A percentile compares a stretch with the other conserved stretches of the same genome.
phyloP scores from a whole-genome alignment of 2,113 vertebrate species.

The Heliornis fulica region DNA sequence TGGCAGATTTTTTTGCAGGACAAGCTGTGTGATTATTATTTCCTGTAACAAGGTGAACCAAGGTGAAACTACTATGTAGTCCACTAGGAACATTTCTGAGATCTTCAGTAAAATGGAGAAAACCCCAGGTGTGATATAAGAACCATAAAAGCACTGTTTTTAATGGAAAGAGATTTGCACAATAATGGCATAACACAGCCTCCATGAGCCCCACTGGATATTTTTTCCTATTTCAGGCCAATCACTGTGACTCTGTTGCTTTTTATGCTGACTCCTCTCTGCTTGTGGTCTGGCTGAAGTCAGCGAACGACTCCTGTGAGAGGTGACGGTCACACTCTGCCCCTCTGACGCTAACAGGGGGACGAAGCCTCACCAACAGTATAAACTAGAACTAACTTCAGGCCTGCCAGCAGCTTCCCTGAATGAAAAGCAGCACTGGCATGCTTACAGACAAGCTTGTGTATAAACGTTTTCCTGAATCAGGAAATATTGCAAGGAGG shows the following conservation, averaged over 20 bases:
- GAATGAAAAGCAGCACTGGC: neutral
- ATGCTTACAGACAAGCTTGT: neutral
- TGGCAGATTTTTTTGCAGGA: neutral
- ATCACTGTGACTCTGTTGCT: neutral
- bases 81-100: neutral
- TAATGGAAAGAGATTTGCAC: too few relatives aligned
- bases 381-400: neutral
- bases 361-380: neutral
- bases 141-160: neutral
- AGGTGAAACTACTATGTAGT: neutral
- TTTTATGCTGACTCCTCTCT: neutral
- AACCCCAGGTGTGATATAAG: neutral
- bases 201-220: neutral
- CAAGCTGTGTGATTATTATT: neutral
- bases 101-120: neutral
- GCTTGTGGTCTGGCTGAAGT: neutral
- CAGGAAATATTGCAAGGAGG: neutral
- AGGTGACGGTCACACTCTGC: accelerated
- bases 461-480: neutral
- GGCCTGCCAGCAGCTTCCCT: neutral
- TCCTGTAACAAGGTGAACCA: neutral
- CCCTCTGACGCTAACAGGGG: neutral
- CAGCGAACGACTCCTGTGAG: accelerated
- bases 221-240: neutral
- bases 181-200: too few relatives aligned